Conservation (phyloP, 2,888 invertebrate species). For the Unio pictorum region DNA sequence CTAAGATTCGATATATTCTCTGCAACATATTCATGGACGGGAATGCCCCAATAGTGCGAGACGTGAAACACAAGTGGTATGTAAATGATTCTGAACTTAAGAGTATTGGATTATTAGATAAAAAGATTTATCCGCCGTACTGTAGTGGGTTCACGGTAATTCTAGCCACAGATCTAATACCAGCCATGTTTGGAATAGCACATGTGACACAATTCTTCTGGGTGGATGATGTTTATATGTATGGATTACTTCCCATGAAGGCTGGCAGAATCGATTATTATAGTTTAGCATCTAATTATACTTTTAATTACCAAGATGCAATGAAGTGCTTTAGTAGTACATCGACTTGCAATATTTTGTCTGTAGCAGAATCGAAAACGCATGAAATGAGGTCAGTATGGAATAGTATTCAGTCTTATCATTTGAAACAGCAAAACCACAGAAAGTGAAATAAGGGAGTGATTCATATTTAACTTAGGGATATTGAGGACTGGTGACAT, state of each 20-base stretch:
- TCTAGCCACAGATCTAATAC: slow-evolving; percentile 35
- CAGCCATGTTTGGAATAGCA: slow-evolving; percentile 40
- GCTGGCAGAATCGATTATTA: neutral
- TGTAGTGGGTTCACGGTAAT: slow-evolving; percentile 54
- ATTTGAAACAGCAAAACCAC: too few species aligned
- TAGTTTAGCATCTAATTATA: neutral
- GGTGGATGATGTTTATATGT: slow-evolving; percentile 58
- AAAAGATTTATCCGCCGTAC: slow-evolving; percentile 41
- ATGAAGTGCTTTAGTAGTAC: neutral
- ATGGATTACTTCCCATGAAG: slow-evolving; percentile 42
- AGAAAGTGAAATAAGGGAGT: too few species aligned
- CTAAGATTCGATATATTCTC: slow-evolving; percentile 17
- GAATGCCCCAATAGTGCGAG: slow-evolving; percentile 22
- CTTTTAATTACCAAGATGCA: neutral
- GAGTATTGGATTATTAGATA: neutral
- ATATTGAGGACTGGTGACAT: too few species aligned
- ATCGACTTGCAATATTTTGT: too few species aligned
- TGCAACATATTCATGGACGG: slow-evolving; percentile 20
- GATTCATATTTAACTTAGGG: too few species aligned
- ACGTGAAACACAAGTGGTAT: slow-evolving; percentile 26
- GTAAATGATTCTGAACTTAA: slow-evolving; percentile 22
- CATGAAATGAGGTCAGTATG: too few species aligned
- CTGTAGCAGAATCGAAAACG: too few species aligned
- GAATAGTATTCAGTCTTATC: too few species aligned
- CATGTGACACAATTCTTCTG: slow-evolving; percentile 46